Evolutionary conservation across 2,113 vertebrate species (phyloP).

Genomic region (Hippocampus guttulatus): DNA sequence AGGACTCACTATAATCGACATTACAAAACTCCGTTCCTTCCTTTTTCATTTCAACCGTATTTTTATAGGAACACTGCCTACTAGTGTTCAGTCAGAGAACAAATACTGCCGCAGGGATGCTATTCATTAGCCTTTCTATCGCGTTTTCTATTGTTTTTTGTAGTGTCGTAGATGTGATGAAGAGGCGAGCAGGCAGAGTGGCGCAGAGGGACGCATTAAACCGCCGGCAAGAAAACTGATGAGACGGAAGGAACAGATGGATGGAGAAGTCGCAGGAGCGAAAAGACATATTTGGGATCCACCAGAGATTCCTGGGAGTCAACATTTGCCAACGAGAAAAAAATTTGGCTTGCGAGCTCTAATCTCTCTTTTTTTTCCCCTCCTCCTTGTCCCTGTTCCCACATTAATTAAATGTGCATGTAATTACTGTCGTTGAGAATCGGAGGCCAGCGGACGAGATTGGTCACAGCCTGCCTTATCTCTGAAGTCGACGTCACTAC

Average conservation of each 20-base stretch:
- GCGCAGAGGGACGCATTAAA: conserved; percentile 21
- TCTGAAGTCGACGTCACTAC: conserved; percentile 52
- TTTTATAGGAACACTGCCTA: no score
- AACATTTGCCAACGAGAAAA: conserved; percentile 34
- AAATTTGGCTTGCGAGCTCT: conserved; percentile 21
- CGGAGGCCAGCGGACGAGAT: conserved; percentile 44
- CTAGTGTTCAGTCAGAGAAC: no score
- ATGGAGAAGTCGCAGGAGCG: conserved; percentile 24
- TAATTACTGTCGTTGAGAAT: conserved; percentile 58
- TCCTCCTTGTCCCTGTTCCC: conserved; percentile 42
- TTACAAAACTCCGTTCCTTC: no score
- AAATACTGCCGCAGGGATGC: no score
- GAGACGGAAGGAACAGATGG: conserved; percentile 28
- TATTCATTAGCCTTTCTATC: no score
- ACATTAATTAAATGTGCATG: conserved; percentile 63
- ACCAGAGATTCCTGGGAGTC: conserved; percentile 29
- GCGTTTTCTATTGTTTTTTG: no score
- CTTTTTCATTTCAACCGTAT: no score
- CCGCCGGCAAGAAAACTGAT: conserved; percentile 17
- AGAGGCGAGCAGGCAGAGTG: not conserved
- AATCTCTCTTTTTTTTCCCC: conserved; percentile 9
- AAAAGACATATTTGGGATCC: conserved; percentile 19
- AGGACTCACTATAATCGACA: no score
- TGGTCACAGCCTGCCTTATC: conserved; percentile 51
- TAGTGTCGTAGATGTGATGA: not conserved